Evolutionary conservation across 1,140 invertebrate species (phyloP).

Genomic region (Carposina sasakii): DNA sequence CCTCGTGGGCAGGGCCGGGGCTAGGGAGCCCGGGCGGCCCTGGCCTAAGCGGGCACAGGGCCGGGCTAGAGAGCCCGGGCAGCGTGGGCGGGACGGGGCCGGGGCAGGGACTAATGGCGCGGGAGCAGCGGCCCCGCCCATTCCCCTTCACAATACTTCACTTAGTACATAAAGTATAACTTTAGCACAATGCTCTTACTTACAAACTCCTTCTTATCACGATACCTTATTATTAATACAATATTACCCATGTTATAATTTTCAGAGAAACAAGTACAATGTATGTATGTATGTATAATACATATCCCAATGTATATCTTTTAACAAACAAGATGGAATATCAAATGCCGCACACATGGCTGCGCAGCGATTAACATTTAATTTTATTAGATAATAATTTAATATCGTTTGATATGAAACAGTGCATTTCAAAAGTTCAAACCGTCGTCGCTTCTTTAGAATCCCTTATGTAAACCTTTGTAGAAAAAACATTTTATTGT

Average conservation of each 20-base stretch:
- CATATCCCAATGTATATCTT: constrained; percentile 54
- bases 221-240: constrained; percentile 33
- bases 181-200: constrained; percentile 30
- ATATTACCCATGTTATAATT: constrained; percentile 37
- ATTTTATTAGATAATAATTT: constrained; percentile 40
- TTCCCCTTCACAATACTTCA: constrained; percentile 9
- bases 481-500: constrained; percentile 70
- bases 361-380: constrained; percentile 45
- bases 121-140: constrained; percentile 6
- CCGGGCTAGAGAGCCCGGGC: constrained; percentile 11
- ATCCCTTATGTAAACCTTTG: constrained; percentile 66
- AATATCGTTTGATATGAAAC: constrained; percentile 55
- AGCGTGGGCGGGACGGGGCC: constrained; percentile 5
- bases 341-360: constrained; percentile 48
- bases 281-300: constrained; percentile 44
- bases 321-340: constrained; percentile 66
- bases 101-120: not conserved
- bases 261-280: constrained; percentile 41
- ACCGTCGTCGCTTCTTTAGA: constrained; percentile 51
- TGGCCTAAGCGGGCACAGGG: constrained; percentile 2
- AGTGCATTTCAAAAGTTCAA: constrained; percentile 43
- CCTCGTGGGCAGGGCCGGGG: too few relatives aligned
- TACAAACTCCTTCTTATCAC: constrained; percentile 37
- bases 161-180: constrained; percentile 16
- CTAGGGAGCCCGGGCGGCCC: not conserved